Evolutionary conservation across 2,888 invertebrate species (phyloP).

Genomic region (Heliconius aoede): DNA sequence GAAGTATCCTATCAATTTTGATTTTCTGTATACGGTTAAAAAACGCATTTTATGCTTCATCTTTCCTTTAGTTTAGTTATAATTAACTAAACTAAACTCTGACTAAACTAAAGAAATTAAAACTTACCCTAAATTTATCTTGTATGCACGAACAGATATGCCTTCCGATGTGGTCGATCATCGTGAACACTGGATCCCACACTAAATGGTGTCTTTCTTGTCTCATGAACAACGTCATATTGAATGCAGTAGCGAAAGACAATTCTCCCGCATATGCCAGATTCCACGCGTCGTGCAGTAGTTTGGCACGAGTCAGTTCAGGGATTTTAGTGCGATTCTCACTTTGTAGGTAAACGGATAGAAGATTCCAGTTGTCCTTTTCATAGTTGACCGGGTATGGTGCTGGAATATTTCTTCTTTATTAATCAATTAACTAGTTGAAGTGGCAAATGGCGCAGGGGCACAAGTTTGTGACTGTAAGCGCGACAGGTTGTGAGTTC

Average conservation of each 20-base stretch:
- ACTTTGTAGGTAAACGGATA: conserved; percentile 86
- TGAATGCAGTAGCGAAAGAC: conserved; percentile 88
- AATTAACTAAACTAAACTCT: no score
- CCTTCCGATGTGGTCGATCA: conserved; percentile 91
- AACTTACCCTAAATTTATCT: conserved; percentile 87
- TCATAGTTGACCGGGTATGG: conserved; percentile 94
- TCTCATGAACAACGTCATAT: conserved; percentile 90
- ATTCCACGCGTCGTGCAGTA: conserved; percentile 91
- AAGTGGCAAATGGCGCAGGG: no score
- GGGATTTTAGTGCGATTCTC: conserved; percentile 84
- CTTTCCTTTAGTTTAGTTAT: no score
- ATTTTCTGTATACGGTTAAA: no score
- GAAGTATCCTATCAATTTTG: no score
- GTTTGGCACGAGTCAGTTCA: conserved; percentile 88
- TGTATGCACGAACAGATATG: conserved; percentile 86
- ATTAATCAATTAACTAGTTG: no score
- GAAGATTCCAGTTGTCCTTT: conserved; percentile 88
- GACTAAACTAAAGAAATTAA: background rate
- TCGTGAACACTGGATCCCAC: conserved; percentile 92
- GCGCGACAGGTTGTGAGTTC: no score
- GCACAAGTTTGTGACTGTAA: no score
- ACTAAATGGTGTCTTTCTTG: conserved; percentile 89
- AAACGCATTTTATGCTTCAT: no score
- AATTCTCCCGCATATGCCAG: conserved; percentile 90
- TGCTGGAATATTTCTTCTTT: conserved; percentile 70